Evolutionary conservation across 1,140 invertebrate genomes (phyloP), one percentile per base, ranked within the genome.

Genomic region (Trachymyrmex septentrionalis): DNA sequence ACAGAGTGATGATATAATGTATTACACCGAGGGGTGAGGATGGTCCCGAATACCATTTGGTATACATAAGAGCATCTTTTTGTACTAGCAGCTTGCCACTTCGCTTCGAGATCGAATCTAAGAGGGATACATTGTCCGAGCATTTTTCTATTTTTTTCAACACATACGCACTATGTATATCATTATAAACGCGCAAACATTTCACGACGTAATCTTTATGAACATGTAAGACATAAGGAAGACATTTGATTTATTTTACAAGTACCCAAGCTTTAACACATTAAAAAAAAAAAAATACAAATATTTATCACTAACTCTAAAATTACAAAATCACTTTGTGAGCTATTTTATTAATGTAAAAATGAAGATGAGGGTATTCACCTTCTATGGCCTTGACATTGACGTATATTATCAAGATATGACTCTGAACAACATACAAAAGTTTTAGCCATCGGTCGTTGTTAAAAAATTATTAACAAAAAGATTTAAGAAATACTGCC

Each of bases 11-110:
- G 67, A 77, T 88, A 73, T 63, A 86, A 80, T 61, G 69, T 69
- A 78, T 88, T 48, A 38, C 67, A 48, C 12, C 57, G 78, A 90
- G 63, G 89, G 87, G 84, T 80, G 84, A 90, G 80, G 75, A 61
- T 64, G 48, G 50, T 38, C 77, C 53, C 63, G 73, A 75, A 88
- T 88, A 85, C 61, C 75, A 90, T 88, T 91, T 86, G 72, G 67
- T 88, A 82, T 85, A 86, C 88, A 81, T 61, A 66, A 63, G 50
- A 86, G 67, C 78, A 69, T 72, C 53, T 91, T 91, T 90, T 88
- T 91, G 86, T 88, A 81, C 80, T 80, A 67, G 50, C 87, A 90
- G 89, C 78, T 90, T 87, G 88, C 89, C 88, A 90, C 86, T 91
- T 91, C 88, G 89, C 89, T 80, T 88, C 85, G 48, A 77, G 81